These are phyloP conservation scores for Protophormia terraenovae DNA, from an alignment of 2,888 invertebrate genomes.

Conservation along the genomic window DNA sequence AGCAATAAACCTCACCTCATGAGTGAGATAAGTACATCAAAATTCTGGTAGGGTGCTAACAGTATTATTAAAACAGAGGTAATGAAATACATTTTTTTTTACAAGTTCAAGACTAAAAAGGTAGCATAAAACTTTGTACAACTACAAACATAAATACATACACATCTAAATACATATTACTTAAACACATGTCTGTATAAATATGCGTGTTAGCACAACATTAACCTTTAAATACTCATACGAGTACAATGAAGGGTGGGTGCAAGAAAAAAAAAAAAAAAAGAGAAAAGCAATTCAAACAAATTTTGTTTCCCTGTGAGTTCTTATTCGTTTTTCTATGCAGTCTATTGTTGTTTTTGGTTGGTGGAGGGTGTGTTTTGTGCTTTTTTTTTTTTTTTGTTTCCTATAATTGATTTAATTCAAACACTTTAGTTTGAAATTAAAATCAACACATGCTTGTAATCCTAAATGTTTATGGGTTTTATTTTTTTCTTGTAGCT, in stretches of 20 bases:
- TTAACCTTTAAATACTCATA: conserved; percentile 32
- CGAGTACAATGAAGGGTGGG: not conserved
- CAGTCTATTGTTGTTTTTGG: not conserved
- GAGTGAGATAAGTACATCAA: no score
- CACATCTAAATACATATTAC: not conserved
- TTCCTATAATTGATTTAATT: conserved; percentile 49
- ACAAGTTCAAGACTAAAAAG: conserved; percentile 44
- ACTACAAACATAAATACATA: not conserved
- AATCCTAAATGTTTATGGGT: not conserved
- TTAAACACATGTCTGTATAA: not conserved
- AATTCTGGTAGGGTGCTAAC: not conserved
- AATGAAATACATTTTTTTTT: not conserved
- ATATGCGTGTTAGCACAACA: conserved; percentile 31
- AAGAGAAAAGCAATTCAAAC: not conserved
- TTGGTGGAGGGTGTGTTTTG: not conserved
- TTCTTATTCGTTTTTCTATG: not conserved
- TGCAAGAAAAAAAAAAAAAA: not conserved
- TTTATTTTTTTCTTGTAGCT: not conserved
- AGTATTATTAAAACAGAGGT: not conserved
- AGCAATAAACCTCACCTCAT: no score
- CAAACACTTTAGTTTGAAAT: conserved; percentile 36
- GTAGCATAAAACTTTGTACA: not conserved
- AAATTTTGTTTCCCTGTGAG: not conserved
- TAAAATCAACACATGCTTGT: conserved; percentile 20
- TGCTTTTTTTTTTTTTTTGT: not conserved